phyloP scores from a whole-genome alignment of 2,888 invertebrate species.

The Rhagonycha lutea region DNA sequence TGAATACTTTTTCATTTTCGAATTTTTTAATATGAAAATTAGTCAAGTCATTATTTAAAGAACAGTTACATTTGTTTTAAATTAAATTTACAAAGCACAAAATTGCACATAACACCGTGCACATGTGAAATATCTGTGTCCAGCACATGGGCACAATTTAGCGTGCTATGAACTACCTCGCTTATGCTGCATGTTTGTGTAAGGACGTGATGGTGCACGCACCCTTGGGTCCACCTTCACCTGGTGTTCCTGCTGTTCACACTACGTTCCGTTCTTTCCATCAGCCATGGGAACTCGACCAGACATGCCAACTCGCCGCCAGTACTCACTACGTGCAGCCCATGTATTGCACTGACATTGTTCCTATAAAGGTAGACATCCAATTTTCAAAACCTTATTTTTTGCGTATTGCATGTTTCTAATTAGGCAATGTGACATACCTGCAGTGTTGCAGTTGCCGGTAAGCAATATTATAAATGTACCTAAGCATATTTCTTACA shows the following conservation, averaged over 20 bases:
- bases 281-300: slow-evolving; percentile 72
- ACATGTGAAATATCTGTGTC: slow-evolving; percentile 34
- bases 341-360: slow-evolving; percentile 59
- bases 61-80: neutral
- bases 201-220: slow-evolving; percentile 58
- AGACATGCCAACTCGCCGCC: slow-evolving; percentile 59
- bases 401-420: slow-evolving; percentile 22
- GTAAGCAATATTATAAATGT: neutral
- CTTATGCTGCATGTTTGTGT: slow-evolving; percentile 57
- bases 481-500: neutral
- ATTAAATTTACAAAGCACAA: slow-evolving; percentile 9
- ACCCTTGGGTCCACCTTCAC: slow-evolving; percentile 53
- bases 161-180: slow-evolving; percentile 41
- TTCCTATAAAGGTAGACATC: slow-evolving; percentile 59
- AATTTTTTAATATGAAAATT: slow-evolving; percentile 3
- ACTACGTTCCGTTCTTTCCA: slow-evolving; percentile 64
- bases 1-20: slow-evolving; percentile 2
- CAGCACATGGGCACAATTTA: slow-evolving; percentile 24
- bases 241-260: slow-evolving; percentile 56
- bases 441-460: neutral
- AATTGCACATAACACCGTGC: slow-evolving; percentile 20
- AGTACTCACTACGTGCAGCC: slow-evolving; percentile 52
- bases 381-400: slow-evolving; percentile 22
- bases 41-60: neutral
- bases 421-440: neutral